Percentiles rank a stretch among this genome's conserved stretches.
Conservation (phyloP, 2,113 vertebrate species). For the Pheucticus melanocephalus region DNA sequence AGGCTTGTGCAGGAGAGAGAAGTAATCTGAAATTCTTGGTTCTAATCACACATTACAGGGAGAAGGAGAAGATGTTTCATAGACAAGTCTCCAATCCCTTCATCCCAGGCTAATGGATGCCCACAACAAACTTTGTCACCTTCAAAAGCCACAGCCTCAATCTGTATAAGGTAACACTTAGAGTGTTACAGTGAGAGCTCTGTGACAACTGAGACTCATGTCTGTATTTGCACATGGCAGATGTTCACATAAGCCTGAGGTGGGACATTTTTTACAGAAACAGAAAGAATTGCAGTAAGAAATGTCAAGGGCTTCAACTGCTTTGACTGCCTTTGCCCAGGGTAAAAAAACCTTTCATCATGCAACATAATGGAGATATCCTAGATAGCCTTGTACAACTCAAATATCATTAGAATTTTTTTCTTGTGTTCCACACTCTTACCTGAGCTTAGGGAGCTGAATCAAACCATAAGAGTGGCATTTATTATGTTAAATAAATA, state of each 20-base stretch:
- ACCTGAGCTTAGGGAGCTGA: background rate
- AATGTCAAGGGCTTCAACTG: background rate
- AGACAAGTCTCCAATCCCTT: background rate
- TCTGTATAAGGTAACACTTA: background rate
- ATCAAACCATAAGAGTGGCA: background rate
- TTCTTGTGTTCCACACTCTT: background rate
- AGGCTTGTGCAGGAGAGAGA: background rate
- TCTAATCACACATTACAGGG: background rate
- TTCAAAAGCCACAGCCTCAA: background rate
- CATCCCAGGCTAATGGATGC: background rate
- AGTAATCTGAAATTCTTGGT: background rate
- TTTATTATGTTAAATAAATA: background rate
- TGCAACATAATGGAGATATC: background rate
- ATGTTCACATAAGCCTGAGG: background rate
- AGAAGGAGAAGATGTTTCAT: background rate
- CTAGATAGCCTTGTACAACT: background rate
- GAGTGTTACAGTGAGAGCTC: background rate
- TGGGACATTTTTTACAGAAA: background rate
- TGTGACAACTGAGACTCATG: background rate
- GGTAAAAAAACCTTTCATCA: background rate
- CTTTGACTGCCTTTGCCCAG: background rate
- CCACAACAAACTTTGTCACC: background rate
- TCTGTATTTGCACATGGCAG: background rate
- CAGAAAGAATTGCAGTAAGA: background rate
- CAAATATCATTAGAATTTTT: background rate